These are phyloP conservation scores for Xiphophorus birchmanni DNA, from an alignment of 2,797 vertebrate species.

Conservation along the genomic window DNA sequence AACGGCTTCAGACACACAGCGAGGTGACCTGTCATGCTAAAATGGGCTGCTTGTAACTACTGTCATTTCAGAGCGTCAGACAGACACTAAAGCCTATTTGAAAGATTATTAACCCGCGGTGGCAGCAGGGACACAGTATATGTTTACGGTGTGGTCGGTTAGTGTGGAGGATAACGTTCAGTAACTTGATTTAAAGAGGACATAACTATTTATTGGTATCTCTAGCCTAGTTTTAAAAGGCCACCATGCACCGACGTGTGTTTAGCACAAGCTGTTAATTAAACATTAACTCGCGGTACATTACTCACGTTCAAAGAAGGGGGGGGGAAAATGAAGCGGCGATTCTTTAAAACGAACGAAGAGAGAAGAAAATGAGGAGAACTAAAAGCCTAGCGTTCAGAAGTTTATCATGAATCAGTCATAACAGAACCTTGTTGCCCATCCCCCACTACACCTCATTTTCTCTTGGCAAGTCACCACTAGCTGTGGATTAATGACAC, in stretches of 20 bases:
- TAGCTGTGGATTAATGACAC: constrained; percentile 83
- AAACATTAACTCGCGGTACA: constrained; percentile 8
- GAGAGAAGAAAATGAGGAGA: neutral
- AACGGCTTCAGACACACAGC: constrained; percentile 87
- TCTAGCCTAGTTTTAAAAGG: constrained; percentile 55
- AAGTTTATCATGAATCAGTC: constrained; percentile 74
- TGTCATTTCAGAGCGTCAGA: constrained; percentile 62
- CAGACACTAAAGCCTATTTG: constrained; percentile 20
- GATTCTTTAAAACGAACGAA: constrained; percentile 38
- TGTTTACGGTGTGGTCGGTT: neutral
- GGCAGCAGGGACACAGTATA: neutral
- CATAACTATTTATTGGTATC: constrained; percentile 6
- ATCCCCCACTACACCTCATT: constrained; percentile 83
- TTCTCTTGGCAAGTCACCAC: constrained; percentile 85
- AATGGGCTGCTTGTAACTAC: constrained; percentile 71
- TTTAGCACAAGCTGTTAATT: constrained; percentile 6
- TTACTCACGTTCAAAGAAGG: constrained; percentile 26
- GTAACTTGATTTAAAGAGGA: neutral
- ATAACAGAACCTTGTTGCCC: constrained; percentile 76
- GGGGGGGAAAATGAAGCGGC: neutral
- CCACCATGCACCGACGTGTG: constrained; percentile 20
- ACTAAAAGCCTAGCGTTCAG: constrained; percentile 42
- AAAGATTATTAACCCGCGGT: constrained; percentile 37
- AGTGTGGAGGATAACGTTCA: no score
- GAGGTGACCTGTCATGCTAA: constrained; percentile 75